These are phyloP conservation scores for Saxidomus purpurata DNA, from an alignment of 1,140 invertebrate species.

Conservation along the genomic window DNA sequence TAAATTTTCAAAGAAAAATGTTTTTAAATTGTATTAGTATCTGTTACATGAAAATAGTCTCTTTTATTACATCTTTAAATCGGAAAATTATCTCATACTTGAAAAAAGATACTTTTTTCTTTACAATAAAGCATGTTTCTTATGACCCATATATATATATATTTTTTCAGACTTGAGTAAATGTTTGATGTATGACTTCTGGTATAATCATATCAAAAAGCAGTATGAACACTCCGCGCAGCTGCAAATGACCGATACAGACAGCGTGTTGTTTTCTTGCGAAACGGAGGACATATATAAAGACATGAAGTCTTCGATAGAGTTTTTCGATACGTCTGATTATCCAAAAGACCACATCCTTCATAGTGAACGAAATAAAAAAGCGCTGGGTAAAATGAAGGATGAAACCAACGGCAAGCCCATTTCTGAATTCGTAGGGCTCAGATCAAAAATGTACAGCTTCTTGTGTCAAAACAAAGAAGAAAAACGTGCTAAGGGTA, in stretches of 20 bases:
- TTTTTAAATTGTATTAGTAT: slow-evolving; percentile 3
- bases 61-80: not conserved
- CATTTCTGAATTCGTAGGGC: slow-evolving; percentile 56
- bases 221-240: slow-evolving; percentile 73
- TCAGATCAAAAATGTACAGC: slow-evolving; percentile 85
- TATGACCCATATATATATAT: not conserved
- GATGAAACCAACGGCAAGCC: slow-evolving; percentile 85
- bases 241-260: slow-evolving; percentile 84
- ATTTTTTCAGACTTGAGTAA: slow-evolving; percentile 49
- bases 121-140: not conserved
- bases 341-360: slow-evolving; percentile 10
- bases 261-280: not conserved
- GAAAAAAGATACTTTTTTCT: slow-evolving; percentile 50
- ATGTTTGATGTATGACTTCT: slow-evolving; percentile 77
- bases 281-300: slow-evolving; percentile 14
- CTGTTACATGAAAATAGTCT: not conserved
- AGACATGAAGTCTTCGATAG: slow-evolving; percentile 15
- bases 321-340: slow-evolving; percentile 32
- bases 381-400: too few relatives aligned
- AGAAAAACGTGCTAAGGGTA: slow-evolving; percentile 70
- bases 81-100: not conserved
- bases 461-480: slow-evolving; percentile 78
- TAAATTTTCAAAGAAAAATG: not conserved
- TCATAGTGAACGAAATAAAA: slow-evolving; percentile 81
- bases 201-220: slow-evolving; percentile 74